phyloP scores from a whole-genome alignment of 2,797 vertebrate species.

The Cuniculus paca region DNA sequence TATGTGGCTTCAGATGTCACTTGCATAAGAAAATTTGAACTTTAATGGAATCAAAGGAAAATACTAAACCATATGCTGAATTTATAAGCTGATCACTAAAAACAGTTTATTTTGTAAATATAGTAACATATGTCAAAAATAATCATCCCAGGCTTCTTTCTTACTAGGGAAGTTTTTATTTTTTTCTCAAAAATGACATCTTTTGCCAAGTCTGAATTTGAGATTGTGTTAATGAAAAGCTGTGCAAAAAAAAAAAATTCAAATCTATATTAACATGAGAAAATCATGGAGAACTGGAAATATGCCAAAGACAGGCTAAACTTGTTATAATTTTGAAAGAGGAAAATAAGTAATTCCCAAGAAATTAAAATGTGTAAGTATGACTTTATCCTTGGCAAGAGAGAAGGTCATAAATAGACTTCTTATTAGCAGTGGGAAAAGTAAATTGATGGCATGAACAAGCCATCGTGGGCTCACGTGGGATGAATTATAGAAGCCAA shows the following conservation, averaged over 20 bases:
- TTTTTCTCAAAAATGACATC: conserved; percentile 63
- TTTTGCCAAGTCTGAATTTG: conserved; percentile 73
- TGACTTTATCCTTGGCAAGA: conserved; percentile 12
- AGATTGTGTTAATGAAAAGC: conserved; percentile 74
- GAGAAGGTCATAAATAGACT: conserved; percentile 34
- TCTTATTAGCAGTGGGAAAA: not conserved
- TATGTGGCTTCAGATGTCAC: not conserved
- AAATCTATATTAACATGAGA: conserved; percentile 59
- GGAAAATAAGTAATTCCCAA: conserved; percentile 36
- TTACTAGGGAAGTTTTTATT: conserved; percentile 53
- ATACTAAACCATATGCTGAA: conserved; percentile 86
- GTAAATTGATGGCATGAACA: not conserved
- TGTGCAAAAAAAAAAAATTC: conserved; percentile 51
- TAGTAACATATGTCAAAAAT: conserved; percentile 87
- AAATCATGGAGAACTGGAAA: conserved; percentile 64
- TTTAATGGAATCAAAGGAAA: conserved; percentile 86
- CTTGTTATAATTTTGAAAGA: conserved; percentile 41
- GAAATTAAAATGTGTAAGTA: not conserved
- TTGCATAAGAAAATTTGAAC: conserved; percentile 83
- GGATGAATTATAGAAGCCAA: conserved; percentile 9
- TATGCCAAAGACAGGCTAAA: conserved; percentile 42
- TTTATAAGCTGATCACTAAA: conserved; percentile 87
- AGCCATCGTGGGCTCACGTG: conserved; percentile 14
- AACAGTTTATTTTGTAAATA: conserved; percentile 85
- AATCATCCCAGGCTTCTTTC: conserved; percentile 42